Evolutionary conservation across 2,113 vertebrate species (phyloP).

Genomic region (Recurvirostra avosetta): DNA sequence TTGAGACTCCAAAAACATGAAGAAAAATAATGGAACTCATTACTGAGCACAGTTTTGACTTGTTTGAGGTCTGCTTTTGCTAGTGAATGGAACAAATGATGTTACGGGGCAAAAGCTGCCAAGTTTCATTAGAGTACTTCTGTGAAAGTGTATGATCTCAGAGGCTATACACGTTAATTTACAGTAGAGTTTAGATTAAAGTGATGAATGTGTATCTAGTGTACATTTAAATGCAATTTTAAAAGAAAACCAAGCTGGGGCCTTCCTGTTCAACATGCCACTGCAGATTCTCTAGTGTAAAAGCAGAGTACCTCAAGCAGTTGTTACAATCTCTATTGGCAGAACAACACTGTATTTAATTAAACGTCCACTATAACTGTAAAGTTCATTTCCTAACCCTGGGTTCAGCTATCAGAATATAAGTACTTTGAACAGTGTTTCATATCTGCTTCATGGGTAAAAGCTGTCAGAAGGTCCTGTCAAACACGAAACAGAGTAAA

Average conservation of each 20-base stretch:
- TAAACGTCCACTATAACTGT: background rate
- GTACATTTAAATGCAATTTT: slow-evolving; percentile 49
- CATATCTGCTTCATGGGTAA: slow-evolving; percentile 2
- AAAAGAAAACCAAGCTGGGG: slow-evolving; percentile 42
- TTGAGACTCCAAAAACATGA: slow-evolving; percentile 50
- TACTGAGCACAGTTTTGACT: slow-evolving; percentile 62
- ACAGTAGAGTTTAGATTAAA: slow-evolving; percentile 62
- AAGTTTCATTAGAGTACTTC: slow-evolving; percentile 82
- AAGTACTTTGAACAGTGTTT: slow-evolving; percentile 19
- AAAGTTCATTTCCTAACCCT: background rate
- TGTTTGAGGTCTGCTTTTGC: slow-evolving; percentile 62
- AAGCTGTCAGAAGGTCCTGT: slow-evolving; percentile 36
- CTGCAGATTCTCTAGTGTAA: background rate
- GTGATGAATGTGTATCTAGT: slow-evolving; percentile 65
- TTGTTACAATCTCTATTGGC: background rate
- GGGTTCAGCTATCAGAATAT: slow-evolving; percentile 7
- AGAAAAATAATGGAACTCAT: slow-evolving; percentile 60
- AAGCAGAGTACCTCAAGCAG: background rate
- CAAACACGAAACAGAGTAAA: slow-evolving; percentile 9
- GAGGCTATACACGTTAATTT: slow-evolving; percentile 74
- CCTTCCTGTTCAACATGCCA: slow-evolving; percentile 27
- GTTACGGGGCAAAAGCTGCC: slow-evolving; percentile 71
- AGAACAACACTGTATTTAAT: background rate
- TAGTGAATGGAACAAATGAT: slow-evolving; percentile 84
- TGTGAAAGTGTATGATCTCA: slow-evolving; percentile 80